A percentile compares a stretch with the other conserved stretches of the same genome.
Conservation (phyloP, 2,113 vertebrate genomes). For the Lepidothrix coronata region DNA sequence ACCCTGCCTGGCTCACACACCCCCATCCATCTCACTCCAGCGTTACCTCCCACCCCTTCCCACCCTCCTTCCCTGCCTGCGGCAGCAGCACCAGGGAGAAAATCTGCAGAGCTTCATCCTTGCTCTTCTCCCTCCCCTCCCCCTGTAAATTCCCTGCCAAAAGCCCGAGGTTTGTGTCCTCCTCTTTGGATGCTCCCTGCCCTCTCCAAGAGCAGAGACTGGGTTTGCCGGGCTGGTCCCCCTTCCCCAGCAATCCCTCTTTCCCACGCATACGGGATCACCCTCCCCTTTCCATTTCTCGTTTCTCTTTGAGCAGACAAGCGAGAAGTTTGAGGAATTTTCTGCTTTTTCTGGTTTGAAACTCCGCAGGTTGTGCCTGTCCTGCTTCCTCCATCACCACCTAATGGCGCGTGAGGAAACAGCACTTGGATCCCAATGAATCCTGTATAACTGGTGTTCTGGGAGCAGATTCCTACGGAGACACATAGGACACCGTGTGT, state of each 20-base stretch:
- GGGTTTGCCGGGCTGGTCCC: neutral
- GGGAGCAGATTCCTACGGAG: neutral
- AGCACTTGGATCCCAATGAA: neutral
- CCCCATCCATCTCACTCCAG: neutral
- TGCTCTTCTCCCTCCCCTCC: neutral
- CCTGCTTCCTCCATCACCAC: constrained; percentile 14
- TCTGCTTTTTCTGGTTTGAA: neutral
- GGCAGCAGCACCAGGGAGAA: neutral
- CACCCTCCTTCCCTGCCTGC: neutral
- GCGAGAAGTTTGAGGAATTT: neutral
- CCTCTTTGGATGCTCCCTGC: neutral
- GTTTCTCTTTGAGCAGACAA: neutral
- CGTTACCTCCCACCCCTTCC: neutral
- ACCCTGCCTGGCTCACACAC: neutral
- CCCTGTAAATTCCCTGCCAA: neutral
- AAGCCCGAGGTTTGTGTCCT: neutral
- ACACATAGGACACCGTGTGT: accelerated
- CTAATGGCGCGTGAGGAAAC: neutral
- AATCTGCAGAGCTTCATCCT: neutral
- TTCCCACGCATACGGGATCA: accelerated
- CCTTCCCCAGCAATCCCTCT: neutral
- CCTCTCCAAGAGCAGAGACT: neutral
- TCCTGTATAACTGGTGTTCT: accelerated
- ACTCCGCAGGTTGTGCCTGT: neutral
- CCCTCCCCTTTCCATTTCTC: accelerated